Percentiles rank a stretch among this genome's conserved stretches.
These are phyloP conservation scores for Calliopsis andreniformis DNA, from an alignment of 1,140 invertebrate genomes.

Conservation along the genomic window DNA sequence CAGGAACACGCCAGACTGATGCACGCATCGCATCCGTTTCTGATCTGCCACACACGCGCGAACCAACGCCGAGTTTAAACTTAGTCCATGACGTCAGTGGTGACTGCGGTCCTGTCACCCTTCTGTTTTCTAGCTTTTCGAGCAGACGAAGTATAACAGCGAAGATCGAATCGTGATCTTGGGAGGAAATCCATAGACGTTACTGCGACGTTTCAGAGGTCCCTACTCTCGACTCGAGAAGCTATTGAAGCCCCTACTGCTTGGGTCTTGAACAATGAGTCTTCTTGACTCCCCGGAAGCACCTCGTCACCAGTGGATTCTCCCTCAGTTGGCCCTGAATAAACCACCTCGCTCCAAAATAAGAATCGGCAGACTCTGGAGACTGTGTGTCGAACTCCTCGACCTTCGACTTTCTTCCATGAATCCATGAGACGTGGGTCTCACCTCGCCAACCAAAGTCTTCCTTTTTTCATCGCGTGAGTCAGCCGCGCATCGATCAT, in stretches of 20 bases:
- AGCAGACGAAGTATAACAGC: background rate
- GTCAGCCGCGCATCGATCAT: constrained; percentile 18
- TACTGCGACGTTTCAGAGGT: too few relatives aligned
- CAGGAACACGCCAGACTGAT: constrained; percentile 43
- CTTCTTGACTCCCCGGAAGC: too few relatives aligned
- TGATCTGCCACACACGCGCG: constrained; percentile 58
- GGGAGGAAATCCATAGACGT: background rate
- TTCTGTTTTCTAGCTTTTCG: constrained; percentile 18
- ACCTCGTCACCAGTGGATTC: too few relatives aligned
- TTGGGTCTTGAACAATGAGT: too few relatives aligned
- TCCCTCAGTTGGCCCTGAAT: too few relatives aligned
- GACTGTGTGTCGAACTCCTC: background rate
- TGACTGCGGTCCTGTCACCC: constrained; percentile 45
- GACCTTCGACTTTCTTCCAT: background rate
- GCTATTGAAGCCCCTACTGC: too few relatives aligned
- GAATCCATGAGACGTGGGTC: background rate
- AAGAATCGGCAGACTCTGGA: background rate
- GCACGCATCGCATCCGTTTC: constrained; percentile 63
- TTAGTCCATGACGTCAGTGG: constrained; percentile 69
- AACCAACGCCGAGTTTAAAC: constrained; percentile 63
- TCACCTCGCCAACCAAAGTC: background rate
- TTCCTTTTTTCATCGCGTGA: constrained; percentile 11
- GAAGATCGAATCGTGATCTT: background rate
- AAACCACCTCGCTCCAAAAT: too few relatives aligned
- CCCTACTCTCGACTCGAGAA: too few relatives aligned